Percentiles rank a stretch among this genome's conserved stretches.
Conservation (phyloP, 2,113 vertebrate genomes). For the Malurus alboscapulatus region DNA sequence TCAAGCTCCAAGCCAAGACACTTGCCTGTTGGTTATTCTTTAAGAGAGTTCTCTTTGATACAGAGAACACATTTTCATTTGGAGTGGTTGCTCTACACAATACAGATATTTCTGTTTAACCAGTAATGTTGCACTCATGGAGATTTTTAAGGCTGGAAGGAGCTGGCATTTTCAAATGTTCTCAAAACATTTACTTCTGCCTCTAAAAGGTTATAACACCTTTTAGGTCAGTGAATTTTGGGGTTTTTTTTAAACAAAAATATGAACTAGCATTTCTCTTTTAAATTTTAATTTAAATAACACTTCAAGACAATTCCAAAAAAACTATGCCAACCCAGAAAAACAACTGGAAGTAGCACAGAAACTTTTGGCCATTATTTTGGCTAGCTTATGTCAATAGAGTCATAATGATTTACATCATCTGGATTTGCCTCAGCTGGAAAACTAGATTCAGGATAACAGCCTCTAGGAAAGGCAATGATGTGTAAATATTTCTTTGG, state of each 20-base stretch:
- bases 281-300: constrained; percentile 13
- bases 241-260: not conserved
- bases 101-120: not conserved
- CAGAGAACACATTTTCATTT: not conserved
- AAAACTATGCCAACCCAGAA: not conserved
- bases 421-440: constrained; percentile 28
- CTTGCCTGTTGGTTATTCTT: not conserved
- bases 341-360: not conserved
- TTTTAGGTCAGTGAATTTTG: not conserved
- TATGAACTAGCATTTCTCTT: not conserved
- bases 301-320: not conserved
- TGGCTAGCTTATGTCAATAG: not conserved
- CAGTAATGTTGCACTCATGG: not conserved
- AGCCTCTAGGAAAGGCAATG: constrained; percentile 35
- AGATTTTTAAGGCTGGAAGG: not conserved
- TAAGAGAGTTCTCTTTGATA: not conserved
- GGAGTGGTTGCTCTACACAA: not conserved
- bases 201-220: not conserved
- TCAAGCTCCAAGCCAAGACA: not conserved
- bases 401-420: constrained; percentile 12
- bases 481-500: constrained; percentile 43
- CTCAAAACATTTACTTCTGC: not conserved
- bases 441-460: constrained; percentile 3
- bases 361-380: not conserved
- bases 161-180: not conserved